These are phyloP conservation scores for Knipowitschia caucasica DNA, from an alignment of 2,797 vertebrate genomes.

Conservation along the genomic window DNA sequence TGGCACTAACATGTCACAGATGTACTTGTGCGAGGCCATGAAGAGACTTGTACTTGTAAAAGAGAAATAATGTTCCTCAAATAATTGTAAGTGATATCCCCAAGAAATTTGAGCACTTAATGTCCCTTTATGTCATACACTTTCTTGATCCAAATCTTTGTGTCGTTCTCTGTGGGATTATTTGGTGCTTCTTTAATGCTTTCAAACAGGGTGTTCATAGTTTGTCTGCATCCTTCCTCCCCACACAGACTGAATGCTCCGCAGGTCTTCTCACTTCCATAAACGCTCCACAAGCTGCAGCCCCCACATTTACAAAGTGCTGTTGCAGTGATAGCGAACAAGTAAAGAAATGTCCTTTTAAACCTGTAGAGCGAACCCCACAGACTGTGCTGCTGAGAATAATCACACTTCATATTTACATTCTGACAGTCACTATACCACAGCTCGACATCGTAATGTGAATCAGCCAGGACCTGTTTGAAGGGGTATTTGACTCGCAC, in stretches of 20 bases:
- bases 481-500: slow-evolving; percentile 55
- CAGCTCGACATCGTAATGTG: slow-evolving; percentile 14
- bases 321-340: neutral
- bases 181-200: neutral
- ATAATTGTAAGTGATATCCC: no score
- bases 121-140: no score
- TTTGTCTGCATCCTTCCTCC: neutral
- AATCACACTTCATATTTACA: neutral
- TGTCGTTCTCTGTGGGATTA: no score
- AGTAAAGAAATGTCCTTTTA: neutral
- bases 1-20: no score
- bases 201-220: no score
- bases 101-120: no score
- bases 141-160: no score
- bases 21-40: no score
- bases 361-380: neutral
- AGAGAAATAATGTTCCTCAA: no score
- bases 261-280: neutral
- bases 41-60: no score
- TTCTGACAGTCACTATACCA: neutral
- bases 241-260: neutral
- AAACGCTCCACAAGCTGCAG: neutral
- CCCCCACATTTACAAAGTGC: slow-evolving; percentile 5
- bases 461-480: slow-evolving; percentile 42
- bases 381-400: neutral